phyloP scores from a whole-genome alignment of 2,113 vertebrate genomes.

The Sinocyclocheilus anophthalmus region DNA sequence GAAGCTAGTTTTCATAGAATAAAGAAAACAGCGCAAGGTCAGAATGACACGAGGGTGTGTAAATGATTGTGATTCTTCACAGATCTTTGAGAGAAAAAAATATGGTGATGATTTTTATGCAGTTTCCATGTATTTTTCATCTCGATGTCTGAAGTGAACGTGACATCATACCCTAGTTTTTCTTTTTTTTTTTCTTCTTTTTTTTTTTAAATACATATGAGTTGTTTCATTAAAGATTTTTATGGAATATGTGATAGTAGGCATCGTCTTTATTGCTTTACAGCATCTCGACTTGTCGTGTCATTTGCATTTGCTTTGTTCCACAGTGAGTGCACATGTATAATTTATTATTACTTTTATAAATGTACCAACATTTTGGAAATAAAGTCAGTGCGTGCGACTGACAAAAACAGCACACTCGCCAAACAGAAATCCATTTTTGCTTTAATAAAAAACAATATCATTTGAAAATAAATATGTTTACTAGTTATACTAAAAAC shows the following conservation, averaged over 20 bases:
- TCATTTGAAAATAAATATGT: conserved; percentile 78
- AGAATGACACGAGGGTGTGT: background rate
- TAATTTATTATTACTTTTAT: background rate
- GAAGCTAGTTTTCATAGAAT: background rate
- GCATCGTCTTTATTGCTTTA: background rate
- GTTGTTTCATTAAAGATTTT: background rate
- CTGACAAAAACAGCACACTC: conserved; percentile 38
- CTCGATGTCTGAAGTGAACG: background rate
- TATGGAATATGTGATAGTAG: background rate
- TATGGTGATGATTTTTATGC: background rate
- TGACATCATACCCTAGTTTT: background rate
- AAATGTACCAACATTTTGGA: background rate
- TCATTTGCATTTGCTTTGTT: background rate
- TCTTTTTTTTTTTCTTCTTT: rapidly evolving
- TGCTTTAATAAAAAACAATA: conserved; percentile 63
- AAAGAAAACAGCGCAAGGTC: background rate
- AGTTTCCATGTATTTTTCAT: background rate
- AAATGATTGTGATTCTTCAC: background rate
- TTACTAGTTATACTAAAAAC: conserved; percentile 69
- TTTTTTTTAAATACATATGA: no score
- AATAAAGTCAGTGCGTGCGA: background rate
- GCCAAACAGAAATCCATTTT: conserved; percentile 44
- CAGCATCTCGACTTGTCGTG: background rate
- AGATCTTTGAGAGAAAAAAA: background rate
- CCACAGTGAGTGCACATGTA: background rate